Conservation (phyloP, 2,797 vertebrate species). For the Takifugu rubripes region DNA sequence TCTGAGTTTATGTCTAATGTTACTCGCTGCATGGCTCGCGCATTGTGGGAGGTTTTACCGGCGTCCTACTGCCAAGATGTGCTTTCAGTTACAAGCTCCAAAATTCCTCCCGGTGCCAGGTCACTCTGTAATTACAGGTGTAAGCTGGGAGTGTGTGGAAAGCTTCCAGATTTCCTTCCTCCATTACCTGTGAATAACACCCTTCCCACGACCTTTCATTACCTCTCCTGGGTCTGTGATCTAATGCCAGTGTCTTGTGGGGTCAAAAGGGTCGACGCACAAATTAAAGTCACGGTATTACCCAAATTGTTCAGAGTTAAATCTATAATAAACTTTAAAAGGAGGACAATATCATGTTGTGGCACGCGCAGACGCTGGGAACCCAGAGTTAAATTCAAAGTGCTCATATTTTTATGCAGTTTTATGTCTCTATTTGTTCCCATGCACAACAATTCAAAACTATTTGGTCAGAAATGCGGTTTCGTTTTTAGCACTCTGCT, state of each 20-base stretch:
- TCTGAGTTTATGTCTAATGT: not conserved
- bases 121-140: constrained; percentile 50
- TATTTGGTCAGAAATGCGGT: constrained; percentile 8
- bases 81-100: constrained; percentile 11
- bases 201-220: constrained; percentile 28
- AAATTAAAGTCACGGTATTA: not conserved
- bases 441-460: constrained; percentile 9
- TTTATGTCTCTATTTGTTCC: not conserved
- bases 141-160: constrained; percentile 24
- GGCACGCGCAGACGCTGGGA: not conserved
- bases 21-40: not conserved
- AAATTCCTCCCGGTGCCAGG: constrained; percentile 15
- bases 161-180: constrained; percentile 25
- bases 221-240: constrained; percentile 26
- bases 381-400: constrained; percentile 6
- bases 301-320: not conserved
- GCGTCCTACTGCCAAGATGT: constrained; percentile 9
- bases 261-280: constrained; percentile 23
- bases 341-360: not conserved
- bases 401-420: not conserved
- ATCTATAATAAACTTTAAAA: not conserved
- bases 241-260: constrained; percentile 21
- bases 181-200: constrained; percentile 41
- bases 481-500: constrained; percentile 18
- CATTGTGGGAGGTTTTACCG: constrained; percentile 4